phyloP scores from a whole-genome alignment of 2,888 invertebrate species.

The Biston stratarius region DNA sequence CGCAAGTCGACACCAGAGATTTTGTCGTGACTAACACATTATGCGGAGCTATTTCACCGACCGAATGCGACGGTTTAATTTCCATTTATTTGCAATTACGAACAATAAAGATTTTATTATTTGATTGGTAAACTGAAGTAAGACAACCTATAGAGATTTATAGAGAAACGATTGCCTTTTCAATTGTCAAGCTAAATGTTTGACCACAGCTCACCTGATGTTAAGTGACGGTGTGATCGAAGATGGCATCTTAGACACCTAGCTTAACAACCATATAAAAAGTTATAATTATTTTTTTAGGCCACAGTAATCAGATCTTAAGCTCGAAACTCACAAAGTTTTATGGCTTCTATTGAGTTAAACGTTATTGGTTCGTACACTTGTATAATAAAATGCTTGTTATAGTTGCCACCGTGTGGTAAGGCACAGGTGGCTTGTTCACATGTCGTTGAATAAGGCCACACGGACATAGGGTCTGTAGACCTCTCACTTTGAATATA shows the following conservation, averaged over 20 bases:
- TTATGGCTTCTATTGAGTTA: constrained; percentile 15
- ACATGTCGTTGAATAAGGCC: constrained; percentile 47
- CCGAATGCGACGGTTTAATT: constrained; percentile 10
- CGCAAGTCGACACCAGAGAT: constrained; percentile 16
- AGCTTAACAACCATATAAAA: too few relatives aligned
- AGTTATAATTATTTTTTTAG: too few relatives aligned
- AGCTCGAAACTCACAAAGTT: constrained; percentile 5
- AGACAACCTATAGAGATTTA: background rate
- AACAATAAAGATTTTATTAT: background rate
- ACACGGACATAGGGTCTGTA: constrained; percentile 41
- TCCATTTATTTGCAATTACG: background rate
- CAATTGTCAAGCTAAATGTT: too few relatives aligned
- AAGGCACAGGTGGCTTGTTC: constrained; percentile 49
- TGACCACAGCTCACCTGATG: too few relatives aligned
- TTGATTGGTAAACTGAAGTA: background rate
- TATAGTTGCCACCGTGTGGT: constrained; percentile 22
- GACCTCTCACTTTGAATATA: constrained; percentile 44
- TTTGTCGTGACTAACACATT: constrained; percentile 36
- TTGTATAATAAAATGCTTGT: constrained; percentile 12
- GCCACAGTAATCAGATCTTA: background rate
- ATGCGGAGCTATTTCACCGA: constrained; percentile 17
- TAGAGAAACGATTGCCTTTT: background rate
- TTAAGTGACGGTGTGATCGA: too few relatives aligned
- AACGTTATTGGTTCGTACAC: constrained; percentile 11
- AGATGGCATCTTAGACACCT: too few relatives aligned